Base-by-base conservation (phyloP, 2,888 invertebrate genomes). In the Anagyrus pseudococci region DNA sequence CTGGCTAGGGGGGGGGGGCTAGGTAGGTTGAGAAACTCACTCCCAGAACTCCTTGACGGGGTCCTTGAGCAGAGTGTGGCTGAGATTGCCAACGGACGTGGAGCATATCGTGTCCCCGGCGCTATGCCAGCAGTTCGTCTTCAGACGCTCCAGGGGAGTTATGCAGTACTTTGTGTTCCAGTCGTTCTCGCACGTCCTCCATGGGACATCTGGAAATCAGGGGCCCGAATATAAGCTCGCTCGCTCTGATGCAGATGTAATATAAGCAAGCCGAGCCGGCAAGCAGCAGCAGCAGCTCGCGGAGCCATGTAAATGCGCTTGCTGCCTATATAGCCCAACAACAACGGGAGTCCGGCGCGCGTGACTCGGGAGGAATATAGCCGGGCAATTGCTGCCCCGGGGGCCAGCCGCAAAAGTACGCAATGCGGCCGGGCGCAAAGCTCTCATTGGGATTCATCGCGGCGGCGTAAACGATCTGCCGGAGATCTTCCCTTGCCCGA, bases 1-100 rank as follows among this genome's bases (percentile, higher is more conserved):
- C n/a, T n/a, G n/a, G n/a, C n/a, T n/a, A n/a, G n/a, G n/a, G n/a
- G n/a, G n/a, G n/a, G n/a, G n/a, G n/a, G n/a, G n/a, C n/a, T n/a
- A n/a, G n/a, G 22, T 26, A n/a, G 15, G 19, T 2, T 2, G 19
- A 0, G 8, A 4, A 22, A 85, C 94, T 88, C 86, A 97, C 98
- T 97, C 96, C 98, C 98, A 98, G 81, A 96, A 98, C 82, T 98
- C 98, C 80, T 96, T 94, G 43, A 98, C 98, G 0, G 98, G 98
- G 78, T 97, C 96, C 4, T 90, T 90, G 22, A 94, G 83, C 4
- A 89, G 84, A 0, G 84, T 83, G 54, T 88, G 84, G 67, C 91
- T 89, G 55, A 93, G 82, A 75, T 92, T 91, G 68, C 85, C 85
- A 8, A 87, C 84, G 67, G 88, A 87, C 49, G 90, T 84, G 10